Base-by-base conservation (phyloP, 2,888 invertebrate genomes). In the Oxytorus armatus region DNA sequence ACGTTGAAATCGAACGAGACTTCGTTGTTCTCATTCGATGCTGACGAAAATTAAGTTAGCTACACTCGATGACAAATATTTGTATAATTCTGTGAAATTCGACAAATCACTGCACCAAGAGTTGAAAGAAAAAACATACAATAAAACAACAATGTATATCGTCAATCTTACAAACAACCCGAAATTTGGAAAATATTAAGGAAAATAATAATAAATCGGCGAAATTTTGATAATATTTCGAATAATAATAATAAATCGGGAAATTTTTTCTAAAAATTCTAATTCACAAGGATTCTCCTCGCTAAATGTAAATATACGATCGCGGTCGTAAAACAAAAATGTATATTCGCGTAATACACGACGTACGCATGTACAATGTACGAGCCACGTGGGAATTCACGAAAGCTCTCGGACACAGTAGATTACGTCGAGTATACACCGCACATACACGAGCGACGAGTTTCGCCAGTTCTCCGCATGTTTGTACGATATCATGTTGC, bases 371-470 rank as follows among this genome's bases (percentile, higher is more conserved):
- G 29, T 7, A 39, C 61, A 51, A 61, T 33, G 49, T 61, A 63
- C 73, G 61, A 73, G 73, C 61, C 61, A 63, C 73, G 73, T 73
- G 73, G 73, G 73, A 63, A 53, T 63, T n/a, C 53, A 10, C 51
- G 53, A 29, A 73, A 73, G 63, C 73, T 61, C 73, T 69, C 49
- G 51, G 73, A 42, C 63, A 61, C 42, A 42, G 63, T 73, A 72
- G 61, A 61, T 61, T 53, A 63, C 44, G 47, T 59, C 21, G 47
- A 57, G 47, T 16, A 14, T 33, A n/a, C 23, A 7, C 29, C n/a
- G 33, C 29, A 63, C 3, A 47, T 11, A 63, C 5, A 7, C 18
- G 16, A 2, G 33, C 47, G 47, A 59, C 29, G 47, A 57, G 47
- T 70, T 59, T 33, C 44, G n/a, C 66, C 21, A 21, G 39, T 42